A percentile compares a stretch with the other conserved stretches of the same genome.
Conservation (phyloP, 2,797 vertebrate genomes). For the Lerista edwardsae region DNA sequence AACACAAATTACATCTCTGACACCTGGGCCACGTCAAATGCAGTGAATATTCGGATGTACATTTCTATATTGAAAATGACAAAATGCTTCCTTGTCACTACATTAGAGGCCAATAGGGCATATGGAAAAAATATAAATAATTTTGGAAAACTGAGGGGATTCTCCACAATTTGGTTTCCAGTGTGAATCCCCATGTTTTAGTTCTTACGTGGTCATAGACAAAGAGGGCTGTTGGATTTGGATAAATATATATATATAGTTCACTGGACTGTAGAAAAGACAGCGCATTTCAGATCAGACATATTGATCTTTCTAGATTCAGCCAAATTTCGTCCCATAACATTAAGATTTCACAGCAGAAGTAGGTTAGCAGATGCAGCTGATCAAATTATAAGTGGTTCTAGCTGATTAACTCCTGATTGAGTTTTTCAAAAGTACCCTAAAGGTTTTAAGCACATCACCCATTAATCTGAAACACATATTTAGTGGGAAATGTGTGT, state of each 20-base stretch:
- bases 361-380: not conserved
- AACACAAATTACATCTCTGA: not conserved
- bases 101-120: not conserved
- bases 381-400: slow-evolving; percentile 23
- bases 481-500: slow-evolving; percentile 6
- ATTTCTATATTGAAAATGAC: not conserved
- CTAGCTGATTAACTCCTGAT: slow-evolving; percentile 4
- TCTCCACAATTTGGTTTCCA: accelerated
- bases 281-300: not conserved
- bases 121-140: not conserved
- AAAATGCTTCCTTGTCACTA: not conserved
- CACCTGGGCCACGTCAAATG: not conserved
- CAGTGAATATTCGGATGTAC: accelerated
- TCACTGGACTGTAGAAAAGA: not conserved
- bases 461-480: not conserved
- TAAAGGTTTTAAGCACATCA: not conserved
- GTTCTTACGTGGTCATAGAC: not conserved
- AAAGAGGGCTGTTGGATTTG: not conserved
- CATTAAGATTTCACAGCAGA: accelerated
- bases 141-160: not conserved
- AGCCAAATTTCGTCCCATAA: not conserved
- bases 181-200: not conserved
- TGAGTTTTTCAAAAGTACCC: slow-evolving; percentile 4
- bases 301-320: not conserved
- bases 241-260: not conserved